These are phyloP conservation scores for Cephus pulcher DNA, from an alignment of 2,888 invertebrate genomes.

Conservation along the genomic window DNA sequence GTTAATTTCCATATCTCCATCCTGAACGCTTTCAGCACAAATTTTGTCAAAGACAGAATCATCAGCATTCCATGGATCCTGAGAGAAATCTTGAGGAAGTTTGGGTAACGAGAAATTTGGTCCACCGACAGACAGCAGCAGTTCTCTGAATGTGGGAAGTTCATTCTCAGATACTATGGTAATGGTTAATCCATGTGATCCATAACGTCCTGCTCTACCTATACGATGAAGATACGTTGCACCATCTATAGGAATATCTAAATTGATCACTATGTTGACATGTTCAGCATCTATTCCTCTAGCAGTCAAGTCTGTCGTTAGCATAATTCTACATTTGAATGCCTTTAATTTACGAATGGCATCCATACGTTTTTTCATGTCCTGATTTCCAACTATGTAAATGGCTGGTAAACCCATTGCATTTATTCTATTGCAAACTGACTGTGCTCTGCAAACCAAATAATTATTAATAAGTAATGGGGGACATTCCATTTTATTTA, in stretches of 20 bases:
- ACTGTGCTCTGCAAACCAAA: slow-evolving; percentile 75
- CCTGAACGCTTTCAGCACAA: slow-evolving; percentile 18
- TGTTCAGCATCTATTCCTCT: slow-evolving; percentile 95
- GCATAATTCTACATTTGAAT: slow-evolving; percentile 84
- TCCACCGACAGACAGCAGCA: slow-evolving; percentile 72
- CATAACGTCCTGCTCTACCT: slow-evolving; percentile 95
- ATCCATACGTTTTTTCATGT: slow-evolving; percentile 81
- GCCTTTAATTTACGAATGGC: slow-evolving; percentile 83
- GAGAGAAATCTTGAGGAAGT: slow-evolving; percentile 61
- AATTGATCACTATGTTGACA: slow-evolving; percentile 92
- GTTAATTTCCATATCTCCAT: background rate
- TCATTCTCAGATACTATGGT: slow-evolving; percentile 80
- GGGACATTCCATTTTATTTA: background rate
- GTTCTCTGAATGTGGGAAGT: slow-evolving; percentile 69
- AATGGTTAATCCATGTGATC: slow-evolving; percentile 84
- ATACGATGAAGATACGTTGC: slow-evolving; percentile 94
- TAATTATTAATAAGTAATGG: slow-evolving; percentile 9
- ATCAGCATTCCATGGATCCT: slow-evolving; percentile 53
- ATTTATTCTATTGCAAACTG: slow-evolving; percentile 78
- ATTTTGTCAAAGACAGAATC: slow-evolving; percentile 49
- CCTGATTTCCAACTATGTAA: slow-evolving; percentile 82
- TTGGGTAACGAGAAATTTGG: slow-evolving; percentile 68
- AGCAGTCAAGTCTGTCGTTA: slow-evolving; percentile 92
- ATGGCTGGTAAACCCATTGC: slow-evolving; percentile 82
- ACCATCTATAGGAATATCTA: slow-evolving; percentile 84